Percentiles rank a stretch among this genome's conserved stretches.
phyloP scores from a whole-genome alignment of 2,113 vertebrate genomes.

The Lycocorax pyrrhopterus region DNA sequence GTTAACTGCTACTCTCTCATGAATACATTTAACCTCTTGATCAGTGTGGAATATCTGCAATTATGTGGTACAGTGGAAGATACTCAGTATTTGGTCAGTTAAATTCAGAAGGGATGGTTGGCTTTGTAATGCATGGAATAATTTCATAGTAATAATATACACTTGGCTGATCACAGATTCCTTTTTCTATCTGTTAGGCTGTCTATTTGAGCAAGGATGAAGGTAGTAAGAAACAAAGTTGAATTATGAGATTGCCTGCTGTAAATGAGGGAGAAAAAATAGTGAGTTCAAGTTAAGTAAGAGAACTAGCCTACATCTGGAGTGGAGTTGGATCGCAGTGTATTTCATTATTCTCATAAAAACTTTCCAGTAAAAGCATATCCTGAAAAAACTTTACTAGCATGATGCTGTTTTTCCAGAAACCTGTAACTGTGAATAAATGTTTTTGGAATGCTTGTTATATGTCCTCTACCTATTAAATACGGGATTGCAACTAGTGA shows the following conservation, averaged over 20 bases:
- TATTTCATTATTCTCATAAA: neutral
- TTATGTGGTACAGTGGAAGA: neutral
- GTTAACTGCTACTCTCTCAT: neutral
- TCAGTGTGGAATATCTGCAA: neutral
- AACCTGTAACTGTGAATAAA: neutral
- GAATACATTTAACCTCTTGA: neutral
- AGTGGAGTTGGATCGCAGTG: neutral
- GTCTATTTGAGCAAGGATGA: neutral
- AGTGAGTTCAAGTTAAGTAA: neutral
- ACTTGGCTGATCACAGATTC: neutral
- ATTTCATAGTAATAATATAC: neutral
- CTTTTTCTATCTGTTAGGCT: neutral
- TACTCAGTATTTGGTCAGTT: neutral
- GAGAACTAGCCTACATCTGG: neutral
- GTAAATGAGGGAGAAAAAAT: neutral
- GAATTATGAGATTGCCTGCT: neutral
- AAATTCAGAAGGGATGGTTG: neutral
- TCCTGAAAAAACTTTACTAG: neutral
- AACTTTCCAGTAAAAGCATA: neutral
- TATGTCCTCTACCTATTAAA: neutral
- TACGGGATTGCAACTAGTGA: neutral
- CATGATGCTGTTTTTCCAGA: neutral
- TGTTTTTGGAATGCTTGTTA: neutral
- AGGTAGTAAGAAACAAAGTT: neutral
- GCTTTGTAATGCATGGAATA: neutral